Evolutionary conservation across 2,797 vertebrate genomes (phyloP).

Genomic region (Huso huso): DNA sequence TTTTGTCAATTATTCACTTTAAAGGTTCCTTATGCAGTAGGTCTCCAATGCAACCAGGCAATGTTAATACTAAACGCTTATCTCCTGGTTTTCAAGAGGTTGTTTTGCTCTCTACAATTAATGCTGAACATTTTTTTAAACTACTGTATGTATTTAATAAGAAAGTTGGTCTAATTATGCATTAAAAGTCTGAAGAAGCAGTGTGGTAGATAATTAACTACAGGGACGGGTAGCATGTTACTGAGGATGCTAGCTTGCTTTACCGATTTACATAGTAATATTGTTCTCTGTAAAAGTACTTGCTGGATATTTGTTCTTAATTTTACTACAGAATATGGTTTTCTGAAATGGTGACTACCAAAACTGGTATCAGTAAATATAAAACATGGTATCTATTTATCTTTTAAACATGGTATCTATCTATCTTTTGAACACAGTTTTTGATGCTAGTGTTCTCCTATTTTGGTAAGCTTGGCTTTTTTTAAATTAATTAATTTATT

Average conservation of each 20-base stretch:
- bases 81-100: neutral
- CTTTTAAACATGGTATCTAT: constrained; percentile 43
- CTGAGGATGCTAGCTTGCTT: no score
- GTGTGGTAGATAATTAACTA: no score
- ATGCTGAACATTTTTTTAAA: no score
- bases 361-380: constrained; percentile 42
- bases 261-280: no score
- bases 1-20: neutral
- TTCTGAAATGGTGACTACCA: constrained; percentile 24
- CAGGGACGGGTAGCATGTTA: no score
- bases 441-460: constrained; percentile 62
- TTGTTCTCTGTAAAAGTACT: no score
- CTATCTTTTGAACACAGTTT: constrained; percentile 51
- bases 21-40: no score
- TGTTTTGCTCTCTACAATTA: no score
- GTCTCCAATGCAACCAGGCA: neutral
- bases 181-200: no score
- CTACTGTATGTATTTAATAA: no score
- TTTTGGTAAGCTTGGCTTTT: constrained; percentile 45
- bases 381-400: constrained; percentile 34
- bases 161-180: no score
- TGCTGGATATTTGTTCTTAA: neutral
- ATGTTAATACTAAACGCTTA: neutral
- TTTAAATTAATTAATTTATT: no score
- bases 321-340: neutral